These are phyloP conservation scores for Pantala flavescens DNA, from an alignment of 1,140 invertebrate species.

Conservation along the genomic window DNA sequence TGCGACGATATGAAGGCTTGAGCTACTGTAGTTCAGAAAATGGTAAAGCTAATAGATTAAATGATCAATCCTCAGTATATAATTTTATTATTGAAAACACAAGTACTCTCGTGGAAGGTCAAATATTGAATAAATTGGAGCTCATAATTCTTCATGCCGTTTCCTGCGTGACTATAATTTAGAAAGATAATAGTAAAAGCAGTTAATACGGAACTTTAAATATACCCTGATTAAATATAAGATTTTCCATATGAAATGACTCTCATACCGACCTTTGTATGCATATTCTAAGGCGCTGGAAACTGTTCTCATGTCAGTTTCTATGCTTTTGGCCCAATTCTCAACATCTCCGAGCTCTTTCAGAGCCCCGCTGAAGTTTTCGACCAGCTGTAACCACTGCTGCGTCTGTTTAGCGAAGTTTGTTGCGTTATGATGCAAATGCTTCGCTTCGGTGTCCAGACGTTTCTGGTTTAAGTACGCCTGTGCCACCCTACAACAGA, in stretches of 20 bases:
- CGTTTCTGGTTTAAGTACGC: slow-evolving; percentile 97
- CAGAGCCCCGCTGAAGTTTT: slow-evolving; percentile 88
- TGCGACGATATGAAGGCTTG: too few species aligned
- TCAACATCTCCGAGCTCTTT: slow-evolving; percentile 99
- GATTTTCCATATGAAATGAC: too few species aligned
- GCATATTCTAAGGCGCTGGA: slow-evolving; percentile 88
- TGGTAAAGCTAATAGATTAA: too few species aligned
- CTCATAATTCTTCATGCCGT: neutral
- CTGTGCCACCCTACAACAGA: slow-evolving; percentile 70
- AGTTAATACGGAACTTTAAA: too few species aligned
- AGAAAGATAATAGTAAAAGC: neutral
- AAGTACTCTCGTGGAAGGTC: too few species aligned
- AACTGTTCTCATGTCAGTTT: slow-evolving; percentile 89
- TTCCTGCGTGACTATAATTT: neutral
- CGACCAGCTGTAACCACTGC: slow-evolving; percentile 89
- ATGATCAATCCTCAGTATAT: too few species aligned
- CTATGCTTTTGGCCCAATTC: slow-evolving; percentile 96
- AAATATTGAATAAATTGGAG: too few species aligned
- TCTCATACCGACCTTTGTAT: slow-evolving; percentile 90
- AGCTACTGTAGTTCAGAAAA: too few species aligned
- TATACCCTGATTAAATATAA: too few species aligned
- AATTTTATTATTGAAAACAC: too few species aligned
- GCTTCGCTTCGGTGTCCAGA: slow-evolving; percentile 92
- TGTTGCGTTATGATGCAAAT: slow-evolving; percentile 85
- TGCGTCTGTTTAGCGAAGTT: slow-evolving; percentile 94